Conservation (phyloP, 2,113 vertebrate species). For the Neogale vison region DNA sequence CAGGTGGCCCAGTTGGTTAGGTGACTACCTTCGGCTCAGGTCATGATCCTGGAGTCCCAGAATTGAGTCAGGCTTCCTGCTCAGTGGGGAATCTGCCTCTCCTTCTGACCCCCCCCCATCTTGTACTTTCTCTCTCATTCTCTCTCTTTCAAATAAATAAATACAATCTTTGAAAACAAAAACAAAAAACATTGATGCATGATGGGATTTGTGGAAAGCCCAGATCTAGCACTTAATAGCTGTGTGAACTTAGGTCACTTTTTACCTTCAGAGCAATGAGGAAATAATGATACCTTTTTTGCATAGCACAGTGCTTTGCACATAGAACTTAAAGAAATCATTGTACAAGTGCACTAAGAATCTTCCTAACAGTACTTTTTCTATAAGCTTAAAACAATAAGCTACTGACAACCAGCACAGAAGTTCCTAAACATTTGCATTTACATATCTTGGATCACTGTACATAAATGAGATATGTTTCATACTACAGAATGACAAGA, state of each 20-base stretch:
- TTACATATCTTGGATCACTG: not conserved
- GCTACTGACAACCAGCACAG: not conserved
- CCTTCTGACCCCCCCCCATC: no score
- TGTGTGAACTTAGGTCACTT: not conserved
- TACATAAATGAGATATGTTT: slow-evolving; percentile 26
- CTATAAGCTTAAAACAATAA: not conserved
- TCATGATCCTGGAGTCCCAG: no score
- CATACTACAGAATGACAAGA: not conserved
- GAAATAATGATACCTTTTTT: not conserved
- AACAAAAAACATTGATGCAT: not conserved
- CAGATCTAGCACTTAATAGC: not conserved
- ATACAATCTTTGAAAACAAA: no score
- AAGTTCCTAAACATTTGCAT: not conserved
- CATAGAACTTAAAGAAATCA: not conserved
- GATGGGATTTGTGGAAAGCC: not conserved
- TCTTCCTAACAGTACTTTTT: not conserved
- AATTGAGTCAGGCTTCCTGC: no score
- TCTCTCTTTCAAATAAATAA: no score
- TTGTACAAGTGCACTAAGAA: not conserved
- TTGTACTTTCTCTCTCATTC: no score
- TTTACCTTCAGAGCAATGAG: not conserved
- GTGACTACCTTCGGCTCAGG: no score
- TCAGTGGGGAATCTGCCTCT: no score
- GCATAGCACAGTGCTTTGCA: not conserved
- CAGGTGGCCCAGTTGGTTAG: no score